phyloP scores from a whole-genome alignment of 2,888 invertebrate species.

The Nomada lathburiana region DNA sequence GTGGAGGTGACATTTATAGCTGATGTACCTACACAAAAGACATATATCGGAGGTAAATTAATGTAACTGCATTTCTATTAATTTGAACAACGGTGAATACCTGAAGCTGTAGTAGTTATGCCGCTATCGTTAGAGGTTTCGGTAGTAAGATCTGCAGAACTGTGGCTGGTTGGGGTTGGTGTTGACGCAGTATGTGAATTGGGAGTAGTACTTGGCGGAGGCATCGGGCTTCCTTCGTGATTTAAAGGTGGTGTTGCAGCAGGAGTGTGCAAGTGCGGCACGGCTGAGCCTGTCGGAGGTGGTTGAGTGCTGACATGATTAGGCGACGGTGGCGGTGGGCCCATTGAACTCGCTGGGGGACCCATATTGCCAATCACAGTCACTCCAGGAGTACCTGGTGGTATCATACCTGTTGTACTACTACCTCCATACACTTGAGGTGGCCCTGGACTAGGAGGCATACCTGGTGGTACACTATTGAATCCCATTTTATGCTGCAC shows the following conservation, averaged over 20 bases:
- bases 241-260: slow-evolving; percentile 81
- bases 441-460: slow-evolving; percentile 88
- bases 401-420: slow-evolving; percentile 86
- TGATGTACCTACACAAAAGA: slow-evolving; percentile 77
- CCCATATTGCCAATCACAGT: slow-evolving; percentile 86
- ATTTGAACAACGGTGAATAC: slow-evolving; percentile 72
- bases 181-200: slow-evolving; percentile 83
- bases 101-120: slow-evolving; percentile 87
- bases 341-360: slow-evolving; percentile 87
- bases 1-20: slow-evolving; percentile 83
- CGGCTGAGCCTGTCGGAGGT: slow-evolving; percentile 71
- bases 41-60: background rate
- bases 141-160: slow-evolving; percentile 79
- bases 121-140: slow-evolving; percentile 86
- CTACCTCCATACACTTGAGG: slow-evolving; percentile 85
- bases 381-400: slow-evolving; percentile 81
- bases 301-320: slow-evolving; percentile 84
- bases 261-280: slow-evolving; percentile 78
- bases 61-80: too few species aligned
- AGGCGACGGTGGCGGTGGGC: slow-evolving; percentile 86
- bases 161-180: slow-evolving; percentile 79
- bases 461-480: slow-evolving; percentile 85
- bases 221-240: slow-evolving; percentile 84
- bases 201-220: slow-evolving; percentile 86
- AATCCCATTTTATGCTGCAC: slow-evolving; percentile 90